Conservation (phyloP, 2,797 vertebrate species). For the Epinephelus malabaricus region DNA sequence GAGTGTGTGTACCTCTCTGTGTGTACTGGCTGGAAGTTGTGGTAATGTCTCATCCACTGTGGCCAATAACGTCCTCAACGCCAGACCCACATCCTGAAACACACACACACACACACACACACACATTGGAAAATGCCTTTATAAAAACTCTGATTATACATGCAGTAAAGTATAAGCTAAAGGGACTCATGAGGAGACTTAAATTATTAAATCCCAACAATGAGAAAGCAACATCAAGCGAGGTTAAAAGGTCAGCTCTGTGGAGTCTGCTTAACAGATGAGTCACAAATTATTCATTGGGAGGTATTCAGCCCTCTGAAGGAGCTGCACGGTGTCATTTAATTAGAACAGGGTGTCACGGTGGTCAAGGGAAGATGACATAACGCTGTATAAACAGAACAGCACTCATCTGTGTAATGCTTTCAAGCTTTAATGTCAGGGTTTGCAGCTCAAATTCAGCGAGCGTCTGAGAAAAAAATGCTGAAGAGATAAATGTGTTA, state of each 20-base stretch:
- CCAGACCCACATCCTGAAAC: slow-evolving; percentile 95
- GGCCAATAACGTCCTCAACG: slow-evolving; percentile 94
- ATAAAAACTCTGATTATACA: too few species aligned
- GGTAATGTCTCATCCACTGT: slow-evolving; percentile 98
- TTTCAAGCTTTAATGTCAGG: background rate
- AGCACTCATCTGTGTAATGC: background rate
- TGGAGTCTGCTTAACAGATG: background rate
- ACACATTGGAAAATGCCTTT: too few species aligned
- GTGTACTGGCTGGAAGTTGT: slow-evolving; percentile 93
- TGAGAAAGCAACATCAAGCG: background rate
- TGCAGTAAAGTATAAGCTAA: background rate
- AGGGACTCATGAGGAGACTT: background rate
- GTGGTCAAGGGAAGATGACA: background rate
- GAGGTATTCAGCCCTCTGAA: background rate
- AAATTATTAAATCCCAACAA: background rate
- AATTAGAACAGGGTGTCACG: background rate
- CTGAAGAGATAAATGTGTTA: background rate
- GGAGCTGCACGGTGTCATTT: background rate
- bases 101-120: slow-evolving; percentile 1
- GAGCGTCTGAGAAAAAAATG: background rate
- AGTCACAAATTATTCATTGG: background rate
- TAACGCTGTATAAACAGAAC: background rate
- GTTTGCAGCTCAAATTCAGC: background rate
- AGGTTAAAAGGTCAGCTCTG: slow-evolving; percentile 2
- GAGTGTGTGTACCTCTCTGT: slow-evolving; percentile 91